Evolutionary conservation across 2,113 vertebrate genomes (phyloP), one percentile per base, ranked within the genome.

Genomic region (Xenus cinereus): DNA sequence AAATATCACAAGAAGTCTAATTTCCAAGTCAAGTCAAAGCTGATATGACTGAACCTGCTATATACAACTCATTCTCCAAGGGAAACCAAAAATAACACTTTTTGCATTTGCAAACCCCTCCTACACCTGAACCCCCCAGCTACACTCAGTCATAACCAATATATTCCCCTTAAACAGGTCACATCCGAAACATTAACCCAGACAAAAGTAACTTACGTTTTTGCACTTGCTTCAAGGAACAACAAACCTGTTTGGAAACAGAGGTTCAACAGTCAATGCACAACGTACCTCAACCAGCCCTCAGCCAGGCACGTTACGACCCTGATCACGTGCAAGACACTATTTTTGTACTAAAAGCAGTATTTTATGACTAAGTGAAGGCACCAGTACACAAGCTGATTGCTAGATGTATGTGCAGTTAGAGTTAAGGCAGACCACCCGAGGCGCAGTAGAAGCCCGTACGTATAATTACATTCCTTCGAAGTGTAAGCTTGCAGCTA

Each of bases 201-300:
- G 46, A 33, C 8, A 63, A 10, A 60, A 54, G 51, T 27, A 64
- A 99, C 99, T 99, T 98, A 99, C 99, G 99, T 99, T 98, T 99
- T 99, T 91, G 99, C 99, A 93, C 99, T 99, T 95, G 99, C 99
- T 98, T 99, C 99, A 74, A 99, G 98, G 96, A 99, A 99, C 97
- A 99, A 97, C 94, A 99, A 98, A 95, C 99, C 99, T 99, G 96
- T 82, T 71, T 20, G 89, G 96, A 98, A 97, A 97, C 76, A 98
- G 97, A 97, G 93, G 72, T 45, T 71, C n/a, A 67, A 98, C 37
- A 92, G 79, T 98, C 96, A 98, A 8, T 46, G 59, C 74, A 50
- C 39, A 63, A 45, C 7, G 57, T 10, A 78, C 41, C 66, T 74
- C 53, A 2, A 32, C 74, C 0, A 91, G 80, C 68, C 27, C 33